Evolutionary conservation across 1,140 invertebrate species (phyloP).

Genomic region (Limonius californicus): DNA sequence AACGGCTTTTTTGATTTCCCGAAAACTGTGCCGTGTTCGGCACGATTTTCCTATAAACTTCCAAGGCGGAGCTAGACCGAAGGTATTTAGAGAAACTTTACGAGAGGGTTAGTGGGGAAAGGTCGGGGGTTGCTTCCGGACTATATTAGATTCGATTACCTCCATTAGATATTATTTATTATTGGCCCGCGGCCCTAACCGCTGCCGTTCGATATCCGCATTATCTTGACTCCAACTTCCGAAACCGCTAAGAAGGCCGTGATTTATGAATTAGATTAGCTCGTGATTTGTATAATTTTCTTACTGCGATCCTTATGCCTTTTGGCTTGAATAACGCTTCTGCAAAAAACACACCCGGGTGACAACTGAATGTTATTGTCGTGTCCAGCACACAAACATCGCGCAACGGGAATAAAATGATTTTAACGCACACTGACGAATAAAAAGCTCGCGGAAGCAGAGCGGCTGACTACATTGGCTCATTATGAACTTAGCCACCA

Average conservation of each 20-base stretch:
- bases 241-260: conserved; percentile 3
- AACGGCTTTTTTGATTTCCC: too few species aligned
- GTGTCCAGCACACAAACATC: background rate
- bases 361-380: background rate
- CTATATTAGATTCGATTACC: conserved; percentile 11
- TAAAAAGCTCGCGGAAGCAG: background rate
- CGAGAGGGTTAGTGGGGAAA: background rate
- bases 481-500: background rate
- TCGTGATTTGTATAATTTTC: conserved; percentile 5
- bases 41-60: too few species aligned
- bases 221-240: conserved; percentile 4
- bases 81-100: background rate
- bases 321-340: too few species aligned
- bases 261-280: conserved; percentile 10
- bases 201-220: background rate
- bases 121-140: background rate
- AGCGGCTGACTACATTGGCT: background rate
- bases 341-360: too few species aligned
- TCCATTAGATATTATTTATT: conserved; percentile 15
- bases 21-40: too few species aligned
- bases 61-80: too few species aligned
- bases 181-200: background rate
- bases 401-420: background rate
- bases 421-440: background rate
- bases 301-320: background rate